Evolutionary conservation across 1,140 invertebrate species (phyloP).

Genomic region (Drosophila pruinosa): DNA sequence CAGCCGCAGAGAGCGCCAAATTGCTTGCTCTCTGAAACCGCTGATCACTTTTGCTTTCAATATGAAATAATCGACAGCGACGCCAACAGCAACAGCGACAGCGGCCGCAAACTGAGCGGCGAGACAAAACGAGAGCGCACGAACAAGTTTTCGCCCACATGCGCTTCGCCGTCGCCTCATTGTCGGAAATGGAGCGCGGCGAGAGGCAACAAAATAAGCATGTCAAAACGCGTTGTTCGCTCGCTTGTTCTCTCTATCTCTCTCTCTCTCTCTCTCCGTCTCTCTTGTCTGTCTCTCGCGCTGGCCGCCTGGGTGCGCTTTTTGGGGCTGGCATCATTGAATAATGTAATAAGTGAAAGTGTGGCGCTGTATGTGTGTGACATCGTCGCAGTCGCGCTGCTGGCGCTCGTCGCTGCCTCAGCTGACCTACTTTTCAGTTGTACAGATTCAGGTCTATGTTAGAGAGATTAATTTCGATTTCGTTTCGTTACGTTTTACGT

Average conservation of each 20-base stretch:
- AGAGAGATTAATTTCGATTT: slow-evolving; percentile 83
- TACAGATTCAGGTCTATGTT: slow-evolving; percentile 83
- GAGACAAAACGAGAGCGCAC: slow-evolving; percentile 45
- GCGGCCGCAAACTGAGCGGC: slow-evolving; percentile 4
- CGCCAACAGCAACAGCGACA: slow-evolving; percentile 18
- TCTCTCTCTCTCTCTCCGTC: slow-evolving; percentile 6
- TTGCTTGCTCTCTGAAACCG: slow-evolving; percentile 22
- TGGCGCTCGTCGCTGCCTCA: slow-evolving; percentile 48
- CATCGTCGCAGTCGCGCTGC: slow-evolving; percentile 16
- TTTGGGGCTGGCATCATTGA: slow-evolving; percentile 66
- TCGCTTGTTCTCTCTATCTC: neutral
- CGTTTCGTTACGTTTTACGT: slow-evolving; percentile 62
- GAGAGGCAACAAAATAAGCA: slow-evolving; percentile 10
- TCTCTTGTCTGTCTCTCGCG: too few species aligned
- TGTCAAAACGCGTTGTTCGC: neutral
- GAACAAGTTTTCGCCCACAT: slow-evolving; percentile 77
- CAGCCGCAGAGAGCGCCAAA: slow-evolving; percentile 46
- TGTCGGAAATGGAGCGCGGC: slow-evolving; percentile 42
- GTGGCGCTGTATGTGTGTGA: slow-evolving; percentile 45
- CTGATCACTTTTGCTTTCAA: slow-evolving; percentile 82
- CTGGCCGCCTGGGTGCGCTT: slow-evolving; percentile 36
- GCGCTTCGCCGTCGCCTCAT: slow-evolving; percentile 17
- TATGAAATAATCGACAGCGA: slow-evolving; percentile 80
- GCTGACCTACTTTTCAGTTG: slow-evolving; percentile 82
- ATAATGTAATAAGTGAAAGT: slow-evolving; percentile 83